Conservation (phyloP, 2,113 vertebrate genomes). For the Trachemys scripta region DNA sequence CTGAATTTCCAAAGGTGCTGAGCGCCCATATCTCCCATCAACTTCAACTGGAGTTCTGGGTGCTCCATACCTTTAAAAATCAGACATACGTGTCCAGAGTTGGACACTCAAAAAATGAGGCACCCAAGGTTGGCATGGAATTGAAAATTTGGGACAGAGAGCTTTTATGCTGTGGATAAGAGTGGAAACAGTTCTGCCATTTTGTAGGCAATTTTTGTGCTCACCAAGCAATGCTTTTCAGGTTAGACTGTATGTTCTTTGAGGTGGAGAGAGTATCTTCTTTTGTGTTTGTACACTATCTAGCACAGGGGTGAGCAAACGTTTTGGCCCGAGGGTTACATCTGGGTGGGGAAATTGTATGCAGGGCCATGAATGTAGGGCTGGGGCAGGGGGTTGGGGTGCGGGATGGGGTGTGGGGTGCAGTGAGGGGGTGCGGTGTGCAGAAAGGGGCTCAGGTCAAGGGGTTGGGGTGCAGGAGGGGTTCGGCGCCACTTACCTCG, state of each 20-base stretch:
- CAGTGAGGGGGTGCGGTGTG: too few relatives aligned
- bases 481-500: too few relatives aligned
- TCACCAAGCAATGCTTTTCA: not conserved
- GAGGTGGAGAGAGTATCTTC: not conserved
- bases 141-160: not conserved
- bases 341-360: too few relatives aligned
- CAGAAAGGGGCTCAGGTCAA: too few relatives aligned
- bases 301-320: too few relatives aligned
- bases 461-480: too few relatives aligned
- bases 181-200: not conserved
- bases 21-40: not conserved
- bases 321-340: too few relatives aligned
- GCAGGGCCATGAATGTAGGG: too few relatives aligned
- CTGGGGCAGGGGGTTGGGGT: too few relatives aligned
- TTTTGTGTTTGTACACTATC: too few relatives aligned
- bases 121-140: fast-evolving
- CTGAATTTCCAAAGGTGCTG: not conserved
- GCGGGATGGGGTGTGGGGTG: too few relatives aligned
- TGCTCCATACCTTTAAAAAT: not conserved
- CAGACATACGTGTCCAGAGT: not conserved
- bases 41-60: fast-evolving
- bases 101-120: not conserved
- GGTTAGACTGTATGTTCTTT: not conserved
- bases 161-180: not conserved
- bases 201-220: not conserved